phyloP scores from a whole-genome alignment of 2,888 invertebrate genomes.

The Tenthredo distinguenda region DNA sequence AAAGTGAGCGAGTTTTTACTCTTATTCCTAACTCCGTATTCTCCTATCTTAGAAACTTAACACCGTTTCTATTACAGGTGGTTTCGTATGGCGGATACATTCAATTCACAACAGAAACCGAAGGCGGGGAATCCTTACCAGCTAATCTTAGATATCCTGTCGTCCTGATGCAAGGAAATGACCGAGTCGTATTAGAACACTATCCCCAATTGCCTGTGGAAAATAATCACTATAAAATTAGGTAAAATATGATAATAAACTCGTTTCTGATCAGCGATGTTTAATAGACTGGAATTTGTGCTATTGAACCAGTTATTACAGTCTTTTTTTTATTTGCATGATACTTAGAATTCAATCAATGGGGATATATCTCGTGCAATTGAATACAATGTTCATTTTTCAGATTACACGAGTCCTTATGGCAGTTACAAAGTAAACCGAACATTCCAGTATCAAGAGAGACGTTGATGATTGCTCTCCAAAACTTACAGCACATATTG shows the following conservation, averaged over 20 bases:
- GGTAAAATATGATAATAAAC: constrained; percentile 70
- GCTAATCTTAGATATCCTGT: constrained; percentile 86
- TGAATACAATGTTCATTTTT: constrained; percentile 51
- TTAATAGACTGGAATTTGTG: neutral
- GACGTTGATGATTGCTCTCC: constrained; percentile 95
- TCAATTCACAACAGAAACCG: constrained; percentile 86
- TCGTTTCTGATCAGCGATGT: neutral
- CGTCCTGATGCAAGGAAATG: constrained; percentile 90
- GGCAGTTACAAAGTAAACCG: constrained; percentile 84
- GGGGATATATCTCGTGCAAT: neutral
- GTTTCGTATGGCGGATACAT: constrained; percentile 95
- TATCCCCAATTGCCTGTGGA: constrained; percentile 77
- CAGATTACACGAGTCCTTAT: constrained; percentile 88
- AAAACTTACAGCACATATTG: constrained; percentile 90
- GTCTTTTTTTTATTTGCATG: neutral
- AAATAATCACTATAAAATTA: constrained; percentile 78
- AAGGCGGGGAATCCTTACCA: constrained; percentile 82
- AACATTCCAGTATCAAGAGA: constrained; percentile 84
- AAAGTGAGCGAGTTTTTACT: constrained; percentile 77
- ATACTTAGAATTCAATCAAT: neutral
- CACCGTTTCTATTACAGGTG: constrained; percentile 79
- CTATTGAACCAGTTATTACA: too few species aligned
- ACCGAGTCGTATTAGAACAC: constrained; percentile 88
- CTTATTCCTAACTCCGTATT: neutral
- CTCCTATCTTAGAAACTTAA: neutral